Evolutionary conservation across 2,113 vertebrate species (phyloP).

Genomic region (Hipposideros armiger): DNA sequence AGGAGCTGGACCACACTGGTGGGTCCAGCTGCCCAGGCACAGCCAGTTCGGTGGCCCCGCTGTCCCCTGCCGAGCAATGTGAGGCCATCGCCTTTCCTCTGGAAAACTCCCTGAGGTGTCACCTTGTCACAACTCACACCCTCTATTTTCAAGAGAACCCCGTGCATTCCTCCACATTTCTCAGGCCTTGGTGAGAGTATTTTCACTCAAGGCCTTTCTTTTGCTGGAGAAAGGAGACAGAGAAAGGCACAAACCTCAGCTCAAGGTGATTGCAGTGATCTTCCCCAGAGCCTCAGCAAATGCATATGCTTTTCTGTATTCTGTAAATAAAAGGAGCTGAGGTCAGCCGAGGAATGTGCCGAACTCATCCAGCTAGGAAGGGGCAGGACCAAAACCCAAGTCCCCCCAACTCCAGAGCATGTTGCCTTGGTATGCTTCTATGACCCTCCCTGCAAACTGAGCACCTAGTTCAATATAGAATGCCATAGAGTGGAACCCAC

Average conservation of each 20-base stretch:
- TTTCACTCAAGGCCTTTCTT: background rate
- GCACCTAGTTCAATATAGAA: background rate
- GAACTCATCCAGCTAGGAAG: accelerated
- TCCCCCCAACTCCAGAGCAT: background rate
- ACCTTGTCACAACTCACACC: background rate
- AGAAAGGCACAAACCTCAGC: too few relatives aligned
- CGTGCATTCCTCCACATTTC: background rate
- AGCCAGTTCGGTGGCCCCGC: accelerated
- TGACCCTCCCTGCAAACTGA: background rate
- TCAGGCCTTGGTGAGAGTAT: background rate
- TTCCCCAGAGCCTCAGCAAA: too few relatives aligned
- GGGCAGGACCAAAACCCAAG: too few relatives aligned
- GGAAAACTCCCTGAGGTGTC: background rate
- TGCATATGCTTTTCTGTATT: background rate
- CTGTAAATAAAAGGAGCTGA: background rate
- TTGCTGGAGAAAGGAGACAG: background rate
- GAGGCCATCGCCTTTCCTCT: background rate
- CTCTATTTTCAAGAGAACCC: background rate
- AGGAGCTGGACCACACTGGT: background rate
- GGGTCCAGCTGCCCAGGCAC: background rate
- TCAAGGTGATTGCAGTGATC: background rate
- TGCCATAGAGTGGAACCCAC: background rate
- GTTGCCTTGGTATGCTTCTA: too few relatives aligned
- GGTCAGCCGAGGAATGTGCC: background rate
- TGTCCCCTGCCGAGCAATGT: background rate